Percentiles rank a stretch among this genome's conserved stretches.
phyloP scores from a whole-genome alignment of 2,888 invertebrate species.

The Colletes collaris region DNA sequence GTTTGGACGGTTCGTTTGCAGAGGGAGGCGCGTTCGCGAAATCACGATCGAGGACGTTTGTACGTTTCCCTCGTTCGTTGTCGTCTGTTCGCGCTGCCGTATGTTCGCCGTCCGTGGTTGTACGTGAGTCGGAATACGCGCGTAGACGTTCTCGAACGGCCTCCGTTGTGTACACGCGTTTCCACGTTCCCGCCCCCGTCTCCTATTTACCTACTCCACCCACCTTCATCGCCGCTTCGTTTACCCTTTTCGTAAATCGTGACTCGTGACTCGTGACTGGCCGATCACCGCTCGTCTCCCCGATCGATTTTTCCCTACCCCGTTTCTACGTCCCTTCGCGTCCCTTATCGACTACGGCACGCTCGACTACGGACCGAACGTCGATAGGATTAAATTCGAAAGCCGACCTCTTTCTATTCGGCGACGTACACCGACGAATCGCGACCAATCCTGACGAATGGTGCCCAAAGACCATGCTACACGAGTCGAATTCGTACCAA shows the following conservation, averaged over 20 bases:
- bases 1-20: slow-evolving; percentile 68
- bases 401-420: slow-evolving; percentile 14
- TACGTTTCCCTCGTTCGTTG: slow-evolving; percentile 46
- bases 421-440: slow-evolving; percentile 37
- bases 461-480: background rate
- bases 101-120: slow-evolving; percentile 23
- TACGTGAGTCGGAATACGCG: slow-evolving; percentile 47
- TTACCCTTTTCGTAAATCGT: slow-evolving; percentile 63
- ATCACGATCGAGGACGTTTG: slow-evolving; percentile 65
- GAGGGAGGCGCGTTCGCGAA: slow-evolving; percentile 64
- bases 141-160: slow-evolving; percentile 41
- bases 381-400: slow-evolving; percentile 29
- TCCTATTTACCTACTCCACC: slow-evolving; percentile 67
- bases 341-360: slow-evolving; percentile 10
- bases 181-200: slow-evolving; percentile 29
- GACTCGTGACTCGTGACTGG: slow-evolving; percentile 45
- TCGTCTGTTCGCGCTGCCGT: slow-evolving; percentile 39
- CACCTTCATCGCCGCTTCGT: slow-evolving; percentile 63
- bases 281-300: slow-evolving; percentile 33
- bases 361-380: slow-evolving; percentile 35
- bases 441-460: slow-evolving; percentile 16
- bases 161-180: slow-evolving; percentile 54
- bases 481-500: slow-evolving; percentile 4
- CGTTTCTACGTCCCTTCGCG: background rate
- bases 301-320: slow-evolving; percentile 47